Base-by-base conservation (phyloP, 2,797 vertebrate genomes). In the Phoeniculus purpureus region DNA sequence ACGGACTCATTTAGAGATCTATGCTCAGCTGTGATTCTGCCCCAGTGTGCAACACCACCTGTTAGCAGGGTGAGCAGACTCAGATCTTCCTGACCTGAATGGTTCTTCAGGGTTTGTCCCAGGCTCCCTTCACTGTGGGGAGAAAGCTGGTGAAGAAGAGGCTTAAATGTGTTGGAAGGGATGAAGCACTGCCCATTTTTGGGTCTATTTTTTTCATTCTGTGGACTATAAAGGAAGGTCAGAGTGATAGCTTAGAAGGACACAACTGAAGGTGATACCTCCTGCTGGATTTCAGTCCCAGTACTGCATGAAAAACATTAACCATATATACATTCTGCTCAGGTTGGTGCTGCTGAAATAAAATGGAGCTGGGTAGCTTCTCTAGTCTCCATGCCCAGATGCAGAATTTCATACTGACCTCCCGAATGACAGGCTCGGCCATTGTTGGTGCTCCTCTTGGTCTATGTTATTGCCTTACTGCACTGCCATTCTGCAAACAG, bases 231-330 rank as follows among this genome's bases (percentile, higher is more conserved):
- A 40, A 12, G 21, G 56, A 40, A 62, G 17, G 15, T 73, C 12
- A 23, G 43, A 61, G 27, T 19, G 21, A 58, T 23, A n/a, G 23
- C 23, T 68, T 62, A 48, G 60, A 50, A 55, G 19, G 43, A 51
- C 27, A 32, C 10, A 31, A 0, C 0, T 32, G 34, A 82, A 56
- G 21, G 45, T 48, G 56, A 27, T 62, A 43, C 2, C 7, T 68
- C 29, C 21, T 48, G 25, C 12, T 68, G 22, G 37, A 74, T 50
- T 52, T 47, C 23, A 66, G 43, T 37, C 32, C 18, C 47, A 26
- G 32, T 37, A 25, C 26, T 34, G 29, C 29, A 56, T 23, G 40
- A 82, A 68, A 74, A 73, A 43, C 56, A 20, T n/a, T 50, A 85
- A 29, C 37, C 51, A 64, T 20, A 23, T 74, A 23, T 13, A 26